These are phyloP conservation scores for Alauda arvensis DNA, from an alignment of 2,797 vertebrate genomes.

Conservation along the genomic window DNA sequence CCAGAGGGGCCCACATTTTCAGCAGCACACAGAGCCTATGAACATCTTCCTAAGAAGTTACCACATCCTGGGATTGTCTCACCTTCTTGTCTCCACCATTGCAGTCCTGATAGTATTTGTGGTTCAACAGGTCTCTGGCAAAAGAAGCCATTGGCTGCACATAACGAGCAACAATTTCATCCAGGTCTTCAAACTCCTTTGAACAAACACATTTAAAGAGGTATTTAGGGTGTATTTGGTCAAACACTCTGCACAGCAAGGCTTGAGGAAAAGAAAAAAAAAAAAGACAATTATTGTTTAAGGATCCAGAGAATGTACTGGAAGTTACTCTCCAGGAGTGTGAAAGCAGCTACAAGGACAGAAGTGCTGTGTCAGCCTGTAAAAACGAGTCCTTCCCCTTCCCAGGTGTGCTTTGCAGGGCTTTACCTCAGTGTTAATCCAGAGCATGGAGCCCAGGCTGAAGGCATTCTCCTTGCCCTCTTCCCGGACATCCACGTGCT, in stretches of 20 bases:
- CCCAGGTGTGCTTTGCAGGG: not conserved
- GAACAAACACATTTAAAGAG: conserved; percentile 41
- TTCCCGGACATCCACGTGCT: conserved; percentile 94
- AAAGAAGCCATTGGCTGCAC: conserved; percentile 98
- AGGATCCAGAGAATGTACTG: not conserved
- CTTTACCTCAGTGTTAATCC: conserved; percentile 92
- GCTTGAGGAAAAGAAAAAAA: not conserved
- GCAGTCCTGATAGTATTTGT: conserved; percentile 97
- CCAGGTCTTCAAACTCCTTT: conserved; percentile 98
- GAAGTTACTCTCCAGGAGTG: not conserved
- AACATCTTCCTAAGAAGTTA: not conserved
- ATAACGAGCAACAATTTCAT: conserved; percentile 96
- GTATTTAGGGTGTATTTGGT: not conserved
- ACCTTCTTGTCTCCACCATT: conserved; percentile 90
- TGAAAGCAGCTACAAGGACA: not conserved
- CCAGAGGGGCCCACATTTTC: not conserved
- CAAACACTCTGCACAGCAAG: not conserved
- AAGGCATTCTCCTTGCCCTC: conserved; percentile 99
- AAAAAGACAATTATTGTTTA: not conserved
- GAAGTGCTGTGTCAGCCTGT: not conserved
- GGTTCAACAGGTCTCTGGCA: conserved; percentile 90
- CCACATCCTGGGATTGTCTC: not conserved
- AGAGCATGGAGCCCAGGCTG: conserved; percentile 93
- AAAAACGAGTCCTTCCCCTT: not conserved
- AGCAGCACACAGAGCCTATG: not conserved